Base-by-base conservation (phyloP, 2,888 invertebrate species). In the Ennomos erosarius region DNA sequence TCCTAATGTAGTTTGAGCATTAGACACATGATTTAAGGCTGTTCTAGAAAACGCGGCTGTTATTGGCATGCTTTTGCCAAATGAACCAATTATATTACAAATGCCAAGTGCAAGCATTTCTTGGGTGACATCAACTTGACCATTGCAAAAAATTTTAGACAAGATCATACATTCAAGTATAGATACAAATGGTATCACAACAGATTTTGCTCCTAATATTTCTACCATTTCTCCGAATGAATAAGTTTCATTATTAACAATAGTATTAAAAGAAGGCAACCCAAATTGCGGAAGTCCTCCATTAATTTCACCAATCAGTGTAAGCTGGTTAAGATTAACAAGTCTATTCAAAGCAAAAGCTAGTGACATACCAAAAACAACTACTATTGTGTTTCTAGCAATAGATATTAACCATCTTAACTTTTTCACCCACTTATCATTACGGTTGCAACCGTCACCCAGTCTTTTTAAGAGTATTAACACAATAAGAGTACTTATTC, bases 21-120 rank as follows among this genome's bases (percentile, higher is more conserved):
- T 98, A 64, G 97, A 97, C 26, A 97, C 95, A 78, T 98, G 95
- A 84, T 98, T 98, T 8, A 99, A 94, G 8, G 98, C 98, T 12
- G 98, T 96, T 73, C 97, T 93, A 0, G 96, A 96, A 83, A 97
- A 97, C 1, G 97, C 96, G 54, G 97, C 98, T 16, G 97, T 96
- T 0, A 96, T 94, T 0, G 98, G 98, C 95, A 98, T 97, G 11
- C 98, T 97, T 35, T 94, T 93, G 3, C 97, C 95, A 82, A 98
- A 98, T 26, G 97, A 96, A 44, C 97, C 96, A 52, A 96, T 78
- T 26, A 98, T 88, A 81, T 98, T 98, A 71, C 96, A 95, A 0
- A 96, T 73, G 11, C 97, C 97, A 39, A 98, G 87, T 0, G 98
- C 97, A 59, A 98, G 90, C 94, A 98, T 95, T 89, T 98, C 98